Base-by-base conservation (phyloP, 2,888 invertebrate species). In the Pomacea canaliculata region DNA sequence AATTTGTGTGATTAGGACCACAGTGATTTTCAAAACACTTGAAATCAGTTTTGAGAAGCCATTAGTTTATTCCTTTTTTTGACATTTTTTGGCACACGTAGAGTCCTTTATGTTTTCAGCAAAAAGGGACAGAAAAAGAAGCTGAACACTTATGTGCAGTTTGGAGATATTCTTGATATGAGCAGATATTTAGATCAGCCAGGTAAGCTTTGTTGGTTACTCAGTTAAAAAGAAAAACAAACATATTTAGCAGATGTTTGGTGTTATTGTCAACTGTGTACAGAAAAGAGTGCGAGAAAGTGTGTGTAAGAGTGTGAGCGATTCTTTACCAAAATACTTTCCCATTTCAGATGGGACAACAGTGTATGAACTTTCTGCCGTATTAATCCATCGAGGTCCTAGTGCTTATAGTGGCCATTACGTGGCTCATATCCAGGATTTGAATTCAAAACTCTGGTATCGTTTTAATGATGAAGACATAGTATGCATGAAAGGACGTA, bases 361-460 rank as follows among this genome's bases (percentile, higher is more conserved):
- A 10, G 51, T 92, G 69, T 94, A 87, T 76, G 92, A 93, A 81
- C 91, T 94, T 68, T 92, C 92, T 63, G 94, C 94, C 8, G 94
- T 94, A 76, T 91, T 94, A 68, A 93, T 94, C 80, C 94, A 94
- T 84, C 93, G 93, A 83, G 94, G 94, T 4, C 92, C 92, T 23
- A 93, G 93, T 77, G 94, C 94, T 10, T 92, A 94, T 85, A 93
- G 93, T 71, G 94, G 94, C 1, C 94, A 94, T 88, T 94, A 94
- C 86, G 92, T 94, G 91, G 93, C 93, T 71, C 91, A 93, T 82
- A 92, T 93, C 71, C 90, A 90, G 80, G 92, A 93, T 78, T 89
- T 90, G 23, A 86, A 91, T 18, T 91, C 91, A 27, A 92, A 92
- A 27, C 91, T 92, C 70, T 94, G 94, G 94, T 93, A 92, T 87